Evolutionary conservation across 2,113 vertebrate species (phyloP), one percentile per base, ranked within the genome.

Genomic region (Climacteris rufus): DNA sequence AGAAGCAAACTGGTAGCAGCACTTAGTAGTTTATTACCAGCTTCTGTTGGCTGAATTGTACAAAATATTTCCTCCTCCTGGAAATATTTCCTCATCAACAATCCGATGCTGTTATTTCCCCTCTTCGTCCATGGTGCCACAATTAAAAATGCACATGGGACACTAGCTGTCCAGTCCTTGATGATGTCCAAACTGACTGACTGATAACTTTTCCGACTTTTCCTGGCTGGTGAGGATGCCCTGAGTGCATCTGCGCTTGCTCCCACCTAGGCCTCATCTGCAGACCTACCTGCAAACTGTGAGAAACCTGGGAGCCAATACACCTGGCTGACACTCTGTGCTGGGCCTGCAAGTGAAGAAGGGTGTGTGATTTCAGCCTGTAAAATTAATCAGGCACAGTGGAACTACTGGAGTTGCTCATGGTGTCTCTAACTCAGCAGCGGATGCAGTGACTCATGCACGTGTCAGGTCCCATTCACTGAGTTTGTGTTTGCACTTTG

Each of bases 401-500:
- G 0, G 56, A 87, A 27, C 27, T 71, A 6, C 6, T 71, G 33
- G 68, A 77, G 11, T 37, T 89, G 37, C 65, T 63, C 70, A 15
- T 35, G 19, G 35, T 56, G 42, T n/a, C 80, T 83, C 35, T 60
- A 87, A 87, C 37, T 81, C 72, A 94, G 64, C 83, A 87, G 35
- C 2, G 2, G 80, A 54, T 89, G 30, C 90, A 50, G 39, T 23
- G 33, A 64, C 13, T 80, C 54, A 0, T 15, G 4, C 28, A 37
- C 0, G 0, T 39, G 42, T 45, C 75, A 42, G 57, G 61, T 88
- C 37, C n/a, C 66, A 61, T 0, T 65, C 1, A 0, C n/a, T 78
- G 61, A 9, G 19, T 53, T 69, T 39, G 13, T 64, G 30, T 60
- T 85, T 90, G 60, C n/a, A 10, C 37, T 56, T 9, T 65, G 66